Evolutionary conservation across 2,113 vertebrate genomes (phyloP).

Genomic region (Eudyptes chrysolophus): DNA sequence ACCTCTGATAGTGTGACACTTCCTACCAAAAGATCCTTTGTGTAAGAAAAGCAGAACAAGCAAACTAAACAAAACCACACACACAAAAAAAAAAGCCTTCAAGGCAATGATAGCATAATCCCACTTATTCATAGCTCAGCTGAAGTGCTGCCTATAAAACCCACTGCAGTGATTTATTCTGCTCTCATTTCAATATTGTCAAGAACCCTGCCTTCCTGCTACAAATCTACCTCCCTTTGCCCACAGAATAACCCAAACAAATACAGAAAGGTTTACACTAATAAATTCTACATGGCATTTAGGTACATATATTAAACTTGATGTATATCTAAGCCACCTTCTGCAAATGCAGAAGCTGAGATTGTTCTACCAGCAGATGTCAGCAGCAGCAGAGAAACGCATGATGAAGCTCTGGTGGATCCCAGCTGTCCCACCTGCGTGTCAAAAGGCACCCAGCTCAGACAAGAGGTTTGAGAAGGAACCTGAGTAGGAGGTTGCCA

Average conservation of each 20-base stretch:
- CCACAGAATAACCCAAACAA: background rate
- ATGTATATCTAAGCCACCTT: background rate
- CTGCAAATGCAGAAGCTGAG: background rate
- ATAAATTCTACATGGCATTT: background rate
- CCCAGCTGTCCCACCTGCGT: background rate
- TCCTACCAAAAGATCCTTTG: background rate
- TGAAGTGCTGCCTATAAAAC: constrained; percentile 46
- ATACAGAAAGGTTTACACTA: background rate
- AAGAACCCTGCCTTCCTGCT: background rate
- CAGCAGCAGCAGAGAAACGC: constrained; percentile 28
- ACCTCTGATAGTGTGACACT: background rate
- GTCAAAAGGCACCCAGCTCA: background rate
- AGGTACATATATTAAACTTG: background rate
- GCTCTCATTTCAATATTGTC: constrained; percentile 5
- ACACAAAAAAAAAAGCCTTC: background rate
- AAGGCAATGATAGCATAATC: background rate
- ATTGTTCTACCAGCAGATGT: constrained; percentile 38
- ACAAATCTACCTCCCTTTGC: constrained; percentile 22
- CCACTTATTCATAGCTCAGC: constrained; percentile 8
- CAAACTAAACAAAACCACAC: background rate
- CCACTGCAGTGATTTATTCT: constrained; percentile 6
- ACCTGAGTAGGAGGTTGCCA: background rate
- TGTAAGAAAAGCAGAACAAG: background rate
- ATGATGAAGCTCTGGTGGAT: background rate
- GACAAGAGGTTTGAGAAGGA: background rate